Evolutionary conservation across 2,797 vertebrate species (phyloP), one percentile per base, ranked within the genome.

Genomic region (Syncerus caffer): DNA sequence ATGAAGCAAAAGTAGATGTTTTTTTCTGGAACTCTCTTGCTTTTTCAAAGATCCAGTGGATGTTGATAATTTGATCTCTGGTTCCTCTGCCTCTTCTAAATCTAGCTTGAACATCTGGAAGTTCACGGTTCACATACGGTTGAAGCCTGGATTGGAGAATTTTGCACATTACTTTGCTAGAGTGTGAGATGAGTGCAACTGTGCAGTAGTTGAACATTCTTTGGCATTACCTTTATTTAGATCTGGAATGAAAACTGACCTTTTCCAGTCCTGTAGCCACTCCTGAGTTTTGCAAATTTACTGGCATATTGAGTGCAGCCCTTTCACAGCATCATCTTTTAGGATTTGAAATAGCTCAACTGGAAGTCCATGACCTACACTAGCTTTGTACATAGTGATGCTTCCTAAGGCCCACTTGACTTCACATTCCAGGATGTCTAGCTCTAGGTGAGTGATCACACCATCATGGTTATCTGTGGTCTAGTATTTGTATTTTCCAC

Each of bases 71-170:
- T 67, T 67, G 17, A 34, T 67, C 17, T 67, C n/a, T 38, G 64
- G 4, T 67, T 67, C 17, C n/a, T 12, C 64, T 67, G 17, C 9
- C 64, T 67, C n/a, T 67, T 67, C 17, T 38, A 67, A 67, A 67
- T 19, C 64, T 67, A 67, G 64, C 9, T 34, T 38, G 64, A 67
- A 21, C 17, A 34, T 34, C n/a, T 38, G 64, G 9, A 67, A 34
- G 17, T 34, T 19, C 64, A 67, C 0, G 0, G n/a, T 21, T 67
- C n/a, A 67, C 4, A 21, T 34, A 67, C 0, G 5, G 64, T 12
- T 34, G 17, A 67, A 21, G n/a, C 17, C 64, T 34, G 0, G 1
- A 10, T 67, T 67, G 17, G n/a, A 34, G 4, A 67, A 67, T 67
- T 34, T 34, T 21, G n/a, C 34, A 64, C 9, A 67, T 67, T 67